Percentiles rank a stretch among this genome's conserved stretches.
These are phyloP conservation scores for Formica aserva DNA, from an alignment of 2,888 invertebrate genomes.

Conservation along the genomic window DNA sequence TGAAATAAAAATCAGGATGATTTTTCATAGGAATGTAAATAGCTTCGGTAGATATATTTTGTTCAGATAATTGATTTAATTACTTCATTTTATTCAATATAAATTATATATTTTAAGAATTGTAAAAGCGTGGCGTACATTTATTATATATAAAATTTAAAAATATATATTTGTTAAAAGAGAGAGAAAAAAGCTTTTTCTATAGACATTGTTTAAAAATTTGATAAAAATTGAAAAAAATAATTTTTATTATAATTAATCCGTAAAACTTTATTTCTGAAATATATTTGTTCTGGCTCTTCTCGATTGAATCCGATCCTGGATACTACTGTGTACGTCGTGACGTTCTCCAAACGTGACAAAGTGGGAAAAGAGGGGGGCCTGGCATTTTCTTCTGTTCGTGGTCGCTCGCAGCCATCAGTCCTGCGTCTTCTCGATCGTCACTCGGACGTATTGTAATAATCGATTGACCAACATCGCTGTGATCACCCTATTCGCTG, in stretches of 20 bases:
- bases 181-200: neutral
- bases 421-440: constrained; percentile 52
- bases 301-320: constrained; percentile 26
- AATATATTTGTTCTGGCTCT: neutral
- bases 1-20: neutral
- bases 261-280: neutral
- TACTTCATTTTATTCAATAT: neutral
- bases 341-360: constrained; percentile 55
- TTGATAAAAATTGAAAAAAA: neutral
- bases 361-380: constrained; percentile 43
- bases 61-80: neutral
- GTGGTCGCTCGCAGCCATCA: constrained; percentile 42
- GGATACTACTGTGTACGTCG: neutral
- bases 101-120: too few species aligned
- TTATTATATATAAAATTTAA: neutral
- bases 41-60: neutral
- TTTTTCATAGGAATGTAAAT: neutral
- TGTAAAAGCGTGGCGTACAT: too few species aligned
- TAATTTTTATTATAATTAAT: neutral
- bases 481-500: neutral
- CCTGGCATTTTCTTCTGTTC: constrained; percentile 55
- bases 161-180: neutral
- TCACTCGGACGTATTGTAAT: constrained; percentile 50
- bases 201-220: neutral
- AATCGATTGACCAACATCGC: neutral